Base-by-base conservation (phyloP, 92 coral and sea anemone species). In the Porites divaricata region DNA sequence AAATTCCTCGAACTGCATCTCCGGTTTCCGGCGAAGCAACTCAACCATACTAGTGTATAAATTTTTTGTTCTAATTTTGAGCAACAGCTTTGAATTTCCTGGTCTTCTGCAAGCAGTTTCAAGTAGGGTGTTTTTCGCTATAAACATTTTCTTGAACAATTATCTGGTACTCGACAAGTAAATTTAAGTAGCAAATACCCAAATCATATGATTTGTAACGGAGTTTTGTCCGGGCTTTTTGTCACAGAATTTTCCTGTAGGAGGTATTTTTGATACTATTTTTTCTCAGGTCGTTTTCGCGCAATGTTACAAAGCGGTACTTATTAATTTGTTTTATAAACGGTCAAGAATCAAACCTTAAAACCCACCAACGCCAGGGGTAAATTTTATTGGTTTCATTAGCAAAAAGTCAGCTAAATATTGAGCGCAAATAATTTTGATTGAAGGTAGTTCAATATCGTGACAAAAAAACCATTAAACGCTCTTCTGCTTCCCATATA, bases 401-500 rank as follows among this genome's bases (percentile, higher is more conserved):
- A 25, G 57, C 56, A 25, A 59, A 54, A 50, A 35, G 26, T 58
- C 67, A 80, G 14, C 16, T 19, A 2, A 16, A 68, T 80, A 69
- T 80, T 80, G 85, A 54, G 9, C 56, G 19, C 14, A 45, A 1
- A 64, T 16, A 54, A 57, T 53, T 56, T 69, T 80, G 66, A 67
- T 54, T 70, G 56, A 23, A 72, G 45, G 66, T 4, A 35, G 45
- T 53, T 19, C 88, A 84, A 84, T 84, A 84, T 84, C 88, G 78
- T 75, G 88, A 75, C 81, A 49, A 81, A 51, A 74, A 81, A 71
- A 70, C 85, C 35, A 56, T 81, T 81, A 70, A 71, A 17, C 7
- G 63, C 51, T 50, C 58, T 72, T 72, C 59, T 53, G 54, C 80
- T 21, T 28, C 58, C 91, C 91, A 76, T 82, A 88, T 88, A 54